Evolutionary conservation across 1,140 invertebrate species (phyloP).

Genomic region (Drosophila burlai): DNA sequence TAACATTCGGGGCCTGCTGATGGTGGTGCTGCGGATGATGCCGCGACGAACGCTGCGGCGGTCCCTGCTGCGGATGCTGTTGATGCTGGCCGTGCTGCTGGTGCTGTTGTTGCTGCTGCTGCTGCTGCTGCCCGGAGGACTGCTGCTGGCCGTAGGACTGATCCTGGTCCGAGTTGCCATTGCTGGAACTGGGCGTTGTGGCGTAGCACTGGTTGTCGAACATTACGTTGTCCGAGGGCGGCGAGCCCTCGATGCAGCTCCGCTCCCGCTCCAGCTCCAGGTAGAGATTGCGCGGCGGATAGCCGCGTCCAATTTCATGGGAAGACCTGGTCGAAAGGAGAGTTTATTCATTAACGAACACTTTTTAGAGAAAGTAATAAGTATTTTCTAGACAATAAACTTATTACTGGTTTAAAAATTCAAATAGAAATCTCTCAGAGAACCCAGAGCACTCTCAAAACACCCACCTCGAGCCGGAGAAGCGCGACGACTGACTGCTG

Average conservation of each 20-base stretch:
- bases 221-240: slow-evolving; percentile 95
- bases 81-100: slow-evolving; percentile 85
- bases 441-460: not conserved
- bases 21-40: slow-evolving; percentile 71
- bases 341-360: not conserved
- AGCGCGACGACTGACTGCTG: slow-evolving; percentile 85
- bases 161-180: slow-evolving; percentile 95
- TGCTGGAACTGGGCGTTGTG: slow-evolving; percentile 95
- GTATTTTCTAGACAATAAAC: not conserved
- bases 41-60: slow-evolving; percentile 57
- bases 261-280: slow-evolving; percentile 92
- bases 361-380: not conserved
- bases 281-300: slow-evolving; percentile 89
- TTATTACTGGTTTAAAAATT: too few species aligned
- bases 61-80: slow-evolving; percentile 78
- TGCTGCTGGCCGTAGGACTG: slow-evolving; percentile 89
- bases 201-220: slow-evolving; percentile 98
- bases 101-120: slow-evolving; percentile 55
- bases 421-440: too few species aligned
- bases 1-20: slow-evolving; percentile 87
- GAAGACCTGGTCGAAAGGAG: slow-evolving; percentile 86
- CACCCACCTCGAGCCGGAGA: slow-evolving; percentile 85
- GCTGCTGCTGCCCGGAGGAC: slow-evolving; percentile 69
- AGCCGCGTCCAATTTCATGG: slow-evolving; percentile 88
- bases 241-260: slow-evolving; percentile 91